Base-by-base conservation (phyloP, 1,140 invertebrate genomes). In the Pentalonia nigronervosa region DNA sequence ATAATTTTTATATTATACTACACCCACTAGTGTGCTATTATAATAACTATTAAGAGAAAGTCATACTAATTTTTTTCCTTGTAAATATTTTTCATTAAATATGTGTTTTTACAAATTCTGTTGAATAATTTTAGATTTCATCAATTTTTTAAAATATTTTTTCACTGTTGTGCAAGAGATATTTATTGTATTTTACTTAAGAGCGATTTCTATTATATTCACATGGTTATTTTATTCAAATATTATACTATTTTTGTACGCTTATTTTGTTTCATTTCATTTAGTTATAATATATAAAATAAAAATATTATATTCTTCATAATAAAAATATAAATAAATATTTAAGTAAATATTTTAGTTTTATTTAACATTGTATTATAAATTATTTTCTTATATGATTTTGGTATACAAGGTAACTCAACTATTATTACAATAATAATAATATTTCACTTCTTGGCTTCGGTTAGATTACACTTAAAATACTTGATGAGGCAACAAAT, bases 231-330 rank as follows among this genome's bases (percentile, higher is more conserved):
- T 67, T 90, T 90, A 90, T 90, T 90, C 36, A 67, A 45, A 90
- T 90, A 90, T 90, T 90, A 67, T 90, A 90, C 89, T 90, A 90
- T 90, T 90, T 90, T 90, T 90, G 67, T 90, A 90, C 89, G 89
- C 89, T 90, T 90, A 60, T 60, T 60, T 90, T 90, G 50, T 90
- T 90, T 90, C 88, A 90, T 90, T 90, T 90, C 41, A 67, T 67
- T 67, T 67, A 90, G 50, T 89, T 36, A 14, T 56, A 56, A 14
- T 56, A 56, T 21, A 41, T 30, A 89, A 89, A 41, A 50, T 7
- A 86, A 86, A 56, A 17, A n/a, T 6, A 34, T 21, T 41, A 41
- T 56, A 89, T 89, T 89, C 88, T 89, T 89, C 87, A 34, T 89
- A 89, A 89, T 89, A 89, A 89, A 89, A 89, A 41, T 53, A n/a